Percentiles rank a stretch among this genome's conserved stretches.
Evolutionary conservation across 2,797 vertebrate species (phyloP).

Genomic region (Lagocephalus sceleratus): DNA sequence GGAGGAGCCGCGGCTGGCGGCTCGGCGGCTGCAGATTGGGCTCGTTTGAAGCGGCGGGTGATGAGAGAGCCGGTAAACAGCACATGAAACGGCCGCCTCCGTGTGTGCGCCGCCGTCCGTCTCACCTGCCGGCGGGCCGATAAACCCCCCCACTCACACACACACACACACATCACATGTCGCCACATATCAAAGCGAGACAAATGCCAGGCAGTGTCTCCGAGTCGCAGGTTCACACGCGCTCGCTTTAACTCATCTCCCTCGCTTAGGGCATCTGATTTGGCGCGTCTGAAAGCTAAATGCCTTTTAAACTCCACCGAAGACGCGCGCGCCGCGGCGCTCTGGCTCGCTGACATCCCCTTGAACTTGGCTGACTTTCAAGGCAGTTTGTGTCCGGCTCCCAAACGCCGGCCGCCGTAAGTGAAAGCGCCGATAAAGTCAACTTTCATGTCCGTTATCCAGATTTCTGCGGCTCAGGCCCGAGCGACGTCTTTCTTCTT

Average conservation of each 20-base stretch:
- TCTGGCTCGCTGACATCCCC: slow-evolving; percentile 44
- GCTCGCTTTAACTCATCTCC: slow-evolving; percentile 56
- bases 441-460: slow-evolving; percentile 34
- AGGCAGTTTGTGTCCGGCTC: slow-evolving; percentile 39
- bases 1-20: slow-evolving; percentile 48
- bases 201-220: slow-evolving; percentile 78
- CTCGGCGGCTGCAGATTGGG: slow-evolving; percentile 59
- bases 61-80: slow-evolving; percentile 73
- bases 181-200: slow-evolving; percentile 74
- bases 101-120: slow-evolving; percentile 63
- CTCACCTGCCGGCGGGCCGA: slow-evolving; percentile 75
- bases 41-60: slow-evolving; percentile 66
- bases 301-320: slow-evolving; percentile 60
- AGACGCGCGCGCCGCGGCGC: slow-evolving; percentile 38
- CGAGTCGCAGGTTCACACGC: slow-evolving; percentile 62
- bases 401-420: slow-evolving; percentile 28
- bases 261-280: slow-evolving; percentile 69
- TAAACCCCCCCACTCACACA: too few species aligned
- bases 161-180: slow-evolving; percentile 72
- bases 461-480: slow-evolving; percentile 23
- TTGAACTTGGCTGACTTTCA: slow-evolving; percentile 63
- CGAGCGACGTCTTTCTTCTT: slow-evolving; percentile 7
- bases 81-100: slow-evolving; percentile 76
- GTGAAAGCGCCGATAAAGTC: slow-evolving; percentile 28
- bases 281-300: slow-evolving; percentile 51